Evolutionary conservation across 2,888 invertebrate species (phyloP).

Genomic region (Cheilosia soror): DNA sequence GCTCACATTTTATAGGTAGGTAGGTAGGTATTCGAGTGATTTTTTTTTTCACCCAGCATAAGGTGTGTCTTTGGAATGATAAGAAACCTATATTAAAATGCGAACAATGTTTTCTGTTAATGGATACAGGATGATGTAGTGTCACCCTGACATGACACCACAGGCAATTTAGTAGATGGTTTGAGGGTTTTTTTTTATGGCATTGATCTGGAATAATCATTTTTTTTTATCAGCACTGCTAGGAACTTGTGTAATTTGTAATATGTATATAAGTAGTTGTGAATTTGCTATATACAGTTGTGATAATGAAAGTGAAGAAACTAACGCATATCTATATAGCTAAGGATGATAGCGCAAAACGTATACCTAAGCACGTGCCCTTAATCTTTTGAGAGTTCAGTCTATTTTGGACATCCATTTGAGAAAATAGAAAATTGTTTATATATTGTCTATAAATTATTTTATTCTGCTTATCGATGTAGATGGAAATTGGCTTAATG

Average conservation of each 20-base stretch:
- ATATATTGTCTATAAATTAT: too few relatives aligned
- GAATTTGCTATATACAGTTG: neutral
- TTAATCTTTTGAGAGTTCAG: neutral
- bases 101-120: constrained; percentile 27
- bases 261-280: neutral
- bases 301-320: neutral
- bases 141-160: neutral
- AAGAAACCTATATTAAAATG: constrained; percentile 47
- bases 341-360: constrained; percentile 15
- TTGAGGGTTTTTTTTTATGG: neutral
- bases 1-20: neutral
- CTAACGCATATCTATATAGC: too few relatives aligned
- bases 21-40: neutral
- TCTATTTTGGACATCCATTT: neutral
- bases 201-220: constrained; percentile 14
- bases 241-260: neutral
- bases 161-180: neutral
- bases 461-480: neutral
- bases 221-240: constrained; percentile 6
- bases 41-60: constrained; percentile 7
- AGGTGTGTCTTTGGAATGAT: constrained; percentile 47
- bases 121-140: constrained; percentile 13
- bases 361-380: constrained; percentile 25
- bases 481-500: neutral
- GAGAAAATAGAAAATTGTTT: neutral